A percentile compares a stretch with the other conserved stretches of the same genome.
These are phyloP conservation scores for Australoheros facetus DNA, from an alignment of 2,797 vertebrate genomes.

Conservation along the genomic window DNA sequence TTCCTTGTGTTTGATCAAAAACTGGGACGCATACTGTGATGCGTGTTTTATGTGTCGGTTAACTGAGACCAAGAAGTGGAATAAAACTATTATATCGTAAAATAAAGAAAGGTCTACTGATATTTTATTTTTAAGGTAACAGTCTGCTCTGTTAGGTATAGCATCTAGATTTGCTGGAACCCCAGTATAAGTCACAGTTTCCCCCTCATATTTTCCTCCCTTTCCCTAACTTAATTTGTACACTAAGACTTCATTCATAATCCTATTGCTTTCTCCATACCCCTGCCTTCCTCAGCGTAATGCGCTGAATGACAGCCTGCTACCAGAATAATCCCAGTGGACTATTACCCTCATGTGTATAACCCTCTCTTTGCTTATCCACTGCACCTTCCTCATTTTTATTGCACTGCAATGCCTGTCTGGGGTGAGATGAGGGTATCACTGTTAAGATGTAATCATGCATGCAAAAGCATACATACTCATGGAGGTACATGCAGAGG, in stretches of 20 bases:
- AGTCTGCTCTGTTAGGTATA: background rate
- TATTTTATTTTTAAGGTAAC: background rate
- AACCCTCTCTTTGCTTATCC: background rate
- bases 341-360: background rate
- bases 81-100: background rate
- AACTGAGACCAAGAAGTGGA: background rate
- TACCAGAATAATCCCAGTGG: constrained; percentile 12
- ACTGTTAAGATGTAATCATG: constrained; percentile 21
- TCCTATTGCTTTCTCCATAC: constrained; percentile 4
- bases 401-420: constrained; percentile 23
- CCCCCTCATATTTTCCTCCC: background rate
- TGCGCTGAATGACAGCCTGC: constrained; percentile 3
- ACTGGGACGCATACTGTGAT: constrained; percentile 4
- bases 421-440: background rate
- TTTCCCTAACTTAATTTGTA: constrained; percentile 28
- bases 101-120: background rate
- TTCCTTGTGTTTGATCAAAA: constrained; percentile 46
- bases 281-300: background rate
- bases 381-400: background rate
- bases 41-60: background rate
- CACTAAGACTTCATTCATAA: constrained; percentile 41
- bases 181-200: background rate
- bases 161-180: background rate
- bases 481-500: background rate
- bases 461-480: constrained; percentile 25